phyloP scores from a whole-genome alignment of 2,113 vertebrate genomes.

The Noturus placidus region DNA sequence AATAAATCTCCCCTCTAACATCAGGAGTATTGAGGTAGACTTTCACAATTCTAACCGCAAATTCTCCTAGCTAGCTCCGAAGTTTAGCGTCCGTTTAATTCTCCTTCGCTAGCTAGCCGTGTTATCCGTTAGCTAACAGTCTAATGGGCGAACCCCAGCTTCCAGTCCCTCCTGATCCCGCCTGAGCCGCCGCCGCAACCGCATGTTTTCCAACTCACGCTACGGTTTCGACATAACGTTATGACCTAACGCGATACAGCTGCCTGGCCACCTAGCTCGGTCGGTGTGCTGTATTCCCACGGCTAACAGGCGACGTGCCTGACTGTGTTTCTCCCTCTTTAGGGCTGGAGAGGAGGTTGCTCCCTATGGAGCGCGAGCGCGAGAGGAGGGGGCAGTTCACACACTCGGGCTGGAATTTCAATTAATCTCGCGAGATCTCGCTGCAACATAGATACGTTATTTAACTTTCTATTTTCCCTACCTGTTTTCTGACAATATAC shows the following conservation, averaged over 20 bases:
- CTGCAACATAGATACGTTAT: neutral
- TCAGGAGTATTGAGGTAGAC: slow-evolving; percentile 16
- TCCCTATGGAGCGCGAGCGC: slow-evolving; percentile 60
- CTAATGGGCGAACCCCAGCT: slow-evolving; percentile 45
- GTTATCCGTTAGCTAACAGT: slow-evolving; percentile 57
- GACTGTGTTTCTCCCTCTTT: slow-evolving; percentile 64
- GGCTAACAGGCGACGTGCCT: slow-evolving; percentile 61
- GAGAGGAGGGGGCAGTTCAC: slow-evolving; percentile 42
- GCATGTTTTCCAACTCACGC: slow-evolving; percentile 17
- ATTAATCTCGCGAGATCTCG: neutral
- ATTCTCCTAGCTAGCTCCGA: slow-evolving; percentile 19
- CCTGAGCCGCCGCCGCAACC: slow-evolving; percentile 36
- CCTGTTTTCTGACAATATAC: neutral
- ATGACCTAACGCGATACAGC: neutral
- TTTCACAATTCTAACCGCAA: slow-evolving; percentile 22
- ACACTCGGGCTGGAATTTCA: slow-evolving; percentile 63
- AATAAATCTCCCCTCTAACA: slow-evolving; percentile 29
- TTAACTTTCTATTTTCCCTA: neutral
- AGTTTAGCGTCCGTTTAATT: slow-evolving; percentile 38
- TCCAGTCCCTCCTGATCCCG: slow-evolving; percentile 9
- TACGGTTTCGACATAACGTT: neutral
- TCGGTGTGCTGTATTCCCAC: slow-evolving; percentile 49
- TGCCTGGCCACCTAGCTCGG: neutral
- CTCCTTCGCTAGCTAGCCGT: slow-evolving; percentile 53
- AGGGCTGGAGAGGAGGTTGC: slow-evolving; percentile 45